Base-by-base conservation (phyloP, 2,113 vertebrate species). In the Synodontis membranacea region DNA sequence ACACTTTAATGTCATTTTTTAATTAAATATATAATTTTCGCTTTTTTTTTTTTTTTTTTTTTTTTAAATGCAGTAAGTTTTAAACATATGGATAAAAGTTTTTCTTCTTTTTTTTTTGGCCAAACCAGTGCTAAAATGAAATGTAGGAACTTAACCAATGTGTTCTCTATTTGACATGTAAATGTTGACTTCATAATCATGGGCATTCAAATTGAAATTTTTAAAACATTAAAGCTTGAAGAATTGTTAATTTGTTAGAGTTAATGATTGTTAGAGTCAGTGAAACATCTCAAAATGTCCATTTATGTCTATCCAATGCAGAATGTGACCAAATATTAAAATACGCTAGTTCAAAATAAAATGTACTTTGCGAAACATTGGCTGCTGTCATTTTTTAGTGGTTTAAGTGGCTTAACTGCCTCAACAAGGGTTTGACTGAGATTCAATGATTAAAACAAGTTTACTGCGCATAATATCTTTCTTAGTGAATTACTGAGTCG, bases 41-140 rank as follows among this genome's bases (percentile, higher is more conserved):
- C 74, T 83, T 79, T 39, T 50, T 74, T 78, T 76, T 56, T 78
- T 74, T 78, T 76, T 56, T 78, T n/a, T n/a, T n/a, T n/a, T n/a
- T 74, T 78, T 76, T 56, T 78, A 66, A 64, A 75, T 37, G 66
- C 28, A 46, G 23, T 25, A 58, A 60, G n/a, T 84, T 54, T 80
- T 84, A 80, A 58, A 58, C 58, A 34, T 62, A 23, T 5, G 15
- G 46, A 44, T 87, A 44, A 60, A 28, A 64, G n/a, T n/a, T n/a
- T n/a, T n/a, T n/a, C n/a, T n/a, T 31, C 31, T n/a, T 52, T 34
- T 3, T 14, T 3, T 37, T 23, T 31, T 44, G 9, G 1, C 8
- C 46, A 42, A 60, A 52, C 46, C n/a, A 23, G 21, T 46, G 1
- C 39, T 28, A 5, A 76, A 50, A 76, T 6, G 52, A 34, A 52